phyloP scores from a whole-genome alignment of 2,113 vertebrate genomes.

The Ciconia boyciana region DNA sequence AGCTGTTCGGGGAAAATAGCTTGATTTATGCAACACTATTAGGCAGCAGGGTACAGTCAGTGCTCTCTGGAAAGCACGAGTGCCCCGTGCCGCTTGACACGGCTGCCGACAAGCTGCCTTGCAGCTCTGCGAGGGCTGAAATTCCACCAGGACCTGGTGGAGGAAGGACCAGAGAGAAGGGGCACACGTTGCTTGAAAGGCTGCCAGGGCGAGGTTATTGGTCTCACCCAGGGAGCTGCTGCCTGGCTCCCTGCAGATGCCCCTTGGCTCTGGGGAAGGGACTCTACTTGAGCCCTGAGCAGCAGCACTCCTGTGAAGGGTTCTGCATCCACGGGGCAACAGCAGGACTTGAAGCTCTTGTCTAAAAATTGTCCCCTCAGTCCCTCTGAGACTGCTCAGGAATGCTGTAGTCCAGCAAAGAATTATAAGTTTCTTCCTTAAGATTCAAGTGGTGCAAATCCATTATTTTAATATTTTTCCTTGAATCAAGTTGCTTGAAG shows the following conservation, averaged over 20 bases:
- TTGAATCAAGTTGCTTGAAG: not conserved
- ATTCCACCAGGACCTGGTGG: not conserved
- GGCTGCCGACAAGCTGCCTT: fast-evolving
- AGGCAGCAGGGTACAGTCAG: fast-evolving
- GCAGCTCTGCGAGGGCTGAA: fast-evolving
- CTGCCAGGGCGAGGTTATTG: not conserved
- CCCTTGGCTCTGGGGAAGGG: not conserved
- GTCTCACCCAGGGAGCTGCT: not conserved
- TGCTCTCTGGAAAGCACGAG: not conserved
- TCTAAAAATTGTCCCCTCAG: not conserved
- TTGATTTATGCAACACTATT: not conserved
- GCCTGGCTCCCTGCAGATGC: not conserved
- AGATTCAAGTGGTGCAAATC: not conserved
- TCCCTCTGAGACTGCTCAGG: not conserved
- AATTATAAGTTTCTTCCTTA: not conserved
- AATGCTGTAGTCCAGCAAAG: not conserved
- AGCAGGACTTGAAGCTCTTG: not conserved
- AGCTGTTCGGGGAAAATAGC: not conserved
- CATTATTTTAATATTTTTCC: not conserved
- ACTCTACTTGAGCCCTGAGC: not conserved
- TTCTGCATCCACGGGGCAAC: not conserved
- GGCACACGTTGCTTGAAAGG: not conserved
- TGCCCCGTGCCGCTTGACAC: fast-evolving
- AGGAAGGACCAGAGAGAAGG: not conserved
- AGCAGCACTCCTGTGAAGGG: not conserved